These are phyloP conservation scores for Tragelaphus oryx DNA, from an alignment of 2,797 vertebrate genomes.

Conservation along the genomic window DNA sequence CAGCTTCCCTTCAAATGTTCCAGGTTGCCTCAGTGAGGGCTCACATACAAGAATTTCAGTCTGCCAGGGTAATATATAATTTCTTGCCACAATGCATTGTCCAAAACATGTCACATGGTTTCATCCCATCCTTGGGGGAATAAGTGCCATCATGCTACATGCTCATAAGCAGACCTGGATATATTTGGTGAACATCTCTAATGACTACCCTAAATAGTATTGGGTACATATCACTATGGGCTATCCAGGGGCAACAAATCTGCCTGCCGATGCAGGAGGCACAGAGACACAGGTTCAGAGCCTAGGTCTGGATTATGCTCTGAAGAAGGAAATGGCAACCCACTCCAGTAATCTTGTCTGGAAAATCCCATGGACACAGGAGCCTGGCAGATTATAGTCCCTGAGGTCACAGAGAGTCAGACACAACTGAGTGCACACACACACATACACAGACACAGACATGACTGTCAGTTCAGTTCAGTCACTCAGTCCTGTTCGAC, in stretches of 20 bases:
- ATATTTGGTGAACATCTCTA: neutral
- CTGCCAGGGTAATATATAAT: neutral
- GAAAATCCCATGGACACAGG: neutral
- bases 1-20: neutral
- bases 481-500: fast-evolving
- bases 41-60: neutral
- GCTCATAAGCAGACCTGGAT: neutral
- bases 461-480: neutral
- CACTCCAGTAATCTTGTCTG: neutral
- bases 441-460: neutral
- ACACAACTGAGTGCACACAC: neutral
- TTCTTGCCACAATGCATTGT: neutral
- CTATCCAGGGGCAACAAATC: neutral
- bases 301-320: neutral
- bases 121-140: neutral
- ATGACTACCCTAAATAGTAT: no score
- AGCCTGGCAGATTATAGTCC: neutral
- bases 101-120: neutral
- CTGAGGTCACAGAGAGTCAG: neutral
- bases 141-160: neutral
- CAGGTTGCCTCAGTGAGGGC: neutral
- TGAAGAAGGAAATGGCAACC: neutral
- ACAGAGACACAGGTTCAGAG: neutral
- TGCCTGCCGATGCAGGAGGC: neutral
- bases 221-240: neutral